A percentile compares a stretch with the other conserved stretches of the same genome.
Conservation (phyloP, 1,140 invertebrate genomes). For the Halyomorpha halys region DNA sequence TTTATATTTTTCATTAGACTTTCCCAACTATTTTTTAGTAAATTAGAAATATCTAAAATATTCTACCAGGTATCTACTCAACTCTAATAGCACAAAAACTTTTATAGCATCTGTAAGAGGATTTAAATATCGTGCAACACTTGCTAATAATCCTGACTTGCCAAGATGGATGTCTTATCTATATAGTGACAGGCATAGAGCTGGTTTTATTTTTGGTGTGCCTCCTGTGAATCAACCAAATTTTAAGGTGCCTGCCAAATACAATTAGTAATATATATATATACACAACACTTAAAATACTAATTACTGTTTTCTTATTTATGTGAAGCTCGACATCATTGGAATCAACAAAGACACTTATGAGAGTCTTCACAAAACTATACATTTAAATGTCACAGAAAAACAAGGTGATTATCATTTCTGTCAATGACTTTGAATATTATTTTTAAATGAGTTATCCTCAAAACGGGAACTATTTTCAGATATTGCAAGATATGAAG, state of each 20-base stretch:
- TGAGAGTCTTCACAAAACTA: slow-evolving; percentile 53
- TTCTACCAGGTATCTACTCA: too few relatives aligned
- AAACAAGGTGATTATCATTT: slow-evolving; percentile 36
- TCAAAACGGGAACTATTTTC: too few relatives aligned
- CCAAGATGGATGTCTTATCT: slow-evolving; percentile 73
- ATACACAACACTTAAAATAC: background rate
- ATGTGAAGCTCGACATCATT: slow-evolving; percentile 57
- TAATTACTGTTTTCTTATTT: slow-evolving; percentile 17
- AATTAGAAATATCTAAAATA: too few relatives aligned
- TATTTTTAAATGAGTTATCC: slow-evolving; percentile 29
- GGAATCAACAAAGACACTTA: slow-evolving; percentile 65
- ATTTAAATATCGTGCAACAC: slow-evolving; percentile 54
- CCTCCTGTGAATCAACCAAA: slow-evolving; percentile 49
- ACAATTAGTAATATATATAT: background rate
- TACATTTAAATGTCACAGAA: slow-evolving; percentile 51
- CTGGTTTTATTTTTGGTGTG: slow-evolving; percentile 69
- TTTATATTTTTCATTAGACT: too few relatives aligned
- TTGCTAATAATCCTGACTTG: slow-evolving; percentile 63
- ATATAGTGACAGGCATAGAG: slow-evolving; percentile 59
- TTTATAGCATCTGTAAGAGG: slow-evolving; percentile 33
- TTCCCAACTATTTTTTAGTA: too few relatives aligned
- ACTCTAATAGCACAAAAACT: too few relatives aligned
- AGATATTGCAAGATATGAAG: slow-evolving; percentile 58
- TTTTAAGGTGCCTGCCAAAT: slow-evolving; percentile 37
- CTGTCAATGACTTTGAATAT: background rate